phyloP scores from a whole-genome alignment of 2,113 vertebrate species.

The Euleptes europaea region DNA sequence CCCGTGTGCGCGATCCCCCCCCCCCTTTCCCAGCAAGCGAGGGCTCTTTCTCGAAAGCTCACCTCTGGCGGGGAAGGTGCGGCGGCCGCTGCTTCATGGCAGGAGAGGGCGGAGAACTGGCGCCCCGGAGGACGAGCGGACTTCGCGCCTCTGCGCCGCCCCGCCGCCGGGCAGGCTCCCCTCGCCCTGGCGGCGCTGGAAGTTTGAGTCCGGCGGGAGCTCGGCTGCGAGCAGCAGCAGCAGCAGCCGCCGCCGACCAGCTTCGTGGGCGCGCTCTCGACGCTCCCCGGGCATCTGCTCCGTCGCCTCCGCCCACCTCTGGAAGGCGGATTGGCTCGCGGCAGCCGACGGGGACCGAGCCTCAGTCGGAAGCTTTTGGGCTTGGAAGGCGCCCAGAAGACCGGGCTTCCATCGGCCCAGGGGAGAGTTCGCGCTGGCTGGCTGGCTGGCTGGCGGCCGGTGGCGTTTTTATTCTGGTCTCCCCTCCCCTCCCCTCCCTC shows the following conservation, averaged over 20 bases:
- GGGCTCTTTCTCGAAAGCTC: neutral
- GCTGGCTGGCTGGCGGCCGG: too few relatives aligned
- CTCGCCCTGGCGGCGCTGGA: neutral
- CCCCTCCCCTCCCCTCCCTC: neutral
- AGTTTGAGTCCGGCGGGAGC: neutral
- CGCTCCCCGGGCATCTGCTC: neutral
- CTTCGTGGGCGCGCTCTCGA: neutral
- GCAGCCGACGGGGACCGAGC: neutral
- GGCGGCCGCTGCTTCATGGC: neutral
- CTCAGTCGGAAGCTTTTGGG: neutral
- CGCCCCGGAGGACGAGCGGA: neutral
- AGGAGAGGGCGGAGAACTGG: slow-evolving; percentile 7
- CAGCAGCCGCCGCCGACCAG: neutral
- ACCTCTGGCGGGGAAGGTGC: neutral
- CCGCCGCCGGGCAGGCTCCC: slow-evolving; percentile 40
- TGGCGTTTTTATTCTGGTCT: neutral
- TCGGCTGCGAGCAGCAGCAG: neutral
- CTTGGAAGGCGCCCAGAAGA: neutral
- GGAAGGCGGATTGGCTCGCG: neutral
- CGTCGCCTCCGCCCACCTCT: slow-evolving; percentile 8
- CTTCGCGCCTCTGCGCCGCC: slow-evolving; percentile 11
- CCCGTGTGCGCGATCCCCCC: too few relatives aligned
- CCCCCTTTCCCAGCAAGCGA: neutral
- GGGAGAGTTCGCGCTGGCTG: neutral
- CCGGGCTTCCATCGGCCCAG: neutral